Evolutionary conservation across 2,113 vertebrate genomes (phyloP).

Genomic region (Carassius gibelio): DNA sequence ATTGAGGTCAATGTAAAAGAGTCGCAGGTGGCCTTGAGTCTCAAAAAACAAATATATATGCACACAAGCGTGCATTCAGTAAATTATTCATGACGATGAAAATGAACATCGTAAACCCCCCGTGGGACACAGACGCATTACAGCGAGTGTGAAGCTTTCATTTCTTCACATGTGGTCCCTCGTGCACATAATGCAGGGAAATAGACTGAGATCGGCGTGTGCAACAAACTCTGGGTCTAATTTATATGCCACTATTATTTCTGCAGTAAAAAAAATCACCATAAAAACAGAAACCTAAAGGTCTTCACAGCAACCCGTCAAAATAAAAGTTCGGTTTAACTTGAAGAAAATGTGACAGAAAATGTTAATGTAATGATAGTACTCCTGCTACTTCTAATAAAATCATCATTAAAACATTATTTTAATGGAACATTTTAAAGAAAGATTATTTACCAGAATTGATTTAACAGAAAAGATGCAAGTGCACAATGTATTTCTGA

Average conservation of each 20-base stretch:
- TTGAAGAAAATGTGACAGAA: too few relatives aligned
- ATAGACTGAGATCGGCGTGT: neutral
- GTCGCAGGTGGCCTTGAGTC: slow-evolving; percentile 8
- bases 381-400: too few relatives aligned
- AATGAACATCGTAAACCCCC: neutral
- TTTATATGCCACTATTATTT: neutral
- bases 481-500: too few relatives aligned
- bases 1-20: neutral
- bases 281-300: too few relatives aligned
- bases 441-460: too few relatives aligned
- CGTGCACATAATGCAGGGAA: neutral
- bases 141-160: neutral
- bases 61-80: neutral
- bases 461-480: too few relatives aligned
- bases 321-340: too few relatives aligned
- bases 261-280: too few relatives aligned
- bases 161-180: neutral
- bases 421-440: too few relatives aligned
- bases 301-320: too few relatives aligned
- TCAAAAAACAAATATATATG: neutral
- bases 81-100: slow-evolving; percentile 8
- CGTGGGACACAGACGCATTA: neutral
- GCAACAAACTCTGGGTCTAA: neutral
- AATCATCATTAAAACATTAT: too few relatives aligned
- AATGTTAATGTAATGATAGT: too few relatives aligned